Evolutionary conservation across 2,888 invertebrate genomes (phyloP), one percentile per base, ranked within the genome.

Genomic region (Sminthurinus aureus): DNA sequence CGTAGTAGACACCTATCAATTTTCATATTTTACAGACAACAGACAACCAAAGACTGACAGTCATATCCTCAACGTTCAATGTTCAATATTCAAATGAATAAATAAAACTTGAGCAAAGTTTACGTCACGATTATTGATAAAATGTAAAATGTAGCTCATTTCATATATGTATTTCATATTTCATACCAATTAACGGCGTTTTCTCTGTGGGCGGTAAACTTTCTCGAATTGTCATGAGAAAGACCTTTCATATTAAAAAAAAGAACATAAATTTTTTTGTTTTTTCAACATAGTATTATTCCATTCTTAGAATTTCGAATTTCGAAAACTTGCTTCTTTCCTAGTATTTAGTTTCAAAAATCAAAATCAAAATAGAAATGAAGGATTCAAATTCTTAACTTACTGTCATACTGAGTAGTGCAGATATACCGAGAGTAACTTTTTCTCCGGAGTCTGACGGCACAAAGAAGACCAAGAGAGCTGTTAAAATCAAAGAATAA

Each of bases 381-480:
- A 13, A 52, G 8, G 52, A 52, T 11, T 2, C 15, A 58, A 58
- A 58, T 2, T 2, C 15, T 58, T 2, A 15, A 58, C 58, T 58
- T 58, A 58, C 96, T 0, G 96, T 96, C 94, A 96, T 96, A 26
- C 95, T 95, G 18, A 96, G 92, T n/a, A 96, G 92, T 6, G 96
- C 96, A 89, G 95, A 95, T 89, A 96, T 96, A 38, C 96, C 96
- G 38, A 96, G 92, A 0, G 96, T 96, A 85, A 96, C 96, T 91
- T 96, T 96, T 90, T 96, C 96, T 0, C 96, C 96, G 4, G 95
- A 95, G 90, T 96, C 96, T 73, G 95, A 95, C 50, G 96, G 96
- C 89, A 96, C 96, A 92, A 96, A 96, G 91, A 96, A 96, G 83
- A 96, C 95, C 88, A 96, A 91, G 78, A 96, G 92, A 78, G 96